Conservation (phyloP, 2,113 vertebrate genomes). For the Scophthalmus maximus region DNA sequence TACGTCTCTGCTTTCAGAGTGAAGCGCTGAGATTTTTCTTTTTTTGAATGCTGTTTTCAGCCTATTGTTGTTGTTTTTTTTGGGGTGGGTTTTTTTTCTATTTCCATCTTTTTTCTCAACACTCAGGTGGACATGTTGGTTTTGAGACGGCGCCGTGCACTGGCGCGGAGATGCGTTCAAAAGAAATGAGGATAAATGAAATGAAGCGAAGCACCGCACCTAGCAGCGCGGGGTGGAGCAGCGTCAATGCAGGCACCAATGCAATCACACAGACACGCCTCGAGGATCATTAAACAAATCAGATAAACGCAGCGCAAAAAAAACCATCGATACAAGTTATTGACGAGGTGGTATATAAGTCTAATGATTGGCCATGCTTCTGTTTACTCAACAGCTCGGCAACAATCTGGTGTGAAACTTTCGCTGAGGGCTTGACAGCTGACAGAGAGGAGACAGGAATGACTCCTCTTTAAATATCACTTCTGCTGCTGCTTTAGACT, state of each 20-base stretch:
- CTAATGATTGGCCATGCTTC: constrained; percentile 77
- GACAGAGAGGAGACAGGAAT: constrained; percentile 13
- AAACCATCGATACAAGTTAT: constrained; percentile 86
- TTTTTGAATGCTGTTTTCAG: constrained; percentile 20
- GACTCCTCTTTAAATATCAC: background rate
- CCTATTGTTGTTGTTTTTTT: background rate
- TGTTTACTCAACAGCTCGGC: constrained; percentile 68
- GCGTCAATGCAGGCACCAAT: constrained; percentile 47
- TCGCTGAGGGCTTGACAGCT: constrained; percentile 39
- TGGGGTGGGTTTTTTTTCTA: background rate
- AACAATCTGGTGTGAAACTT: constrained; percentile 70
- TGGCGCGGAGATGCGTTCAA: constrained; percentile 11
- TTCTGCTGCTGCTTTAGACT: constrained; percentile 21
- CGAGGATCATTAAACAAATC: constrained; percentile 84
- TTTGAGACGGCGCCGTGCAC: constrained; percentile 12
- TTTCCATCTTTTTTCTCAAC: too few species aligned
- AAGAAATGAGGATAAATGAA: constrained; percentile 14
- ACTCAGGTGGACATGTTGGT: constrained; percentile 12
- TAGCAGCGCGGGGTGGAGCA: constrained; percentile 39
- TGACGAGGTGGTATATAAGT: constrained; percentile 83
- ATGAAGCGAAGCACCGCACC: constrained; percentile 31
- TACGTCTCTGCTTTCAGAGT: background rate
- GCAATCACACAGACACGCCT: constrained; percentile 78
- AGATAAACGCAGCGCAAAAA: constrained; percentile 77
- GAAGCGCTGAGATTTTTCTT: constrained; percentile 24